Evolutionary conservation across 2,797 vertebrate genomes (phyloP).

Genomic region (Triplophysa yarkandensis): DNA sequence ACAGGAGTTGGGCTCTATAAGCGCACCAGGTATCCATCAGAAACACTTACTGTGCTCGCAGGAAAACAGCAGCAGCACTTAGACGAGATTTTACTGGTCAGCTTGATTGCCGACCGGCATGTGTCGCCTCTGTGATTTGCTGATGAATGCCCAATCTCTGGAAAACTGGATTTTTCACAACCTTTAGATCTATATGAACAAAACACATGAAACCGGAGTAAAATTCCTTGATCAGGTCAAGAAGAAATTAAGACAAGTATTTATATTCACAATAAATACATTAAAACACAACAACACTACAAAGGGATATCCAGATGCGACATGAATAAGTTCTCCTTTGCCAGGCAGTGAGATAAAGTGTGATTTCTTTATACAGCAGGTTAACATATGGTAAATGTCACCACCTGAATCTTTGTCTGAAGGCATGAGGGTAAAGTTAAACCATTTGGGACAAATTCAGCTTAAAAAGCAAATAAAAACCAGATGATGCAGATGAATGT

Average conservation of each 20-base stretch:
- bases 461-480: neutral
- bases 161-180: conserved; percentile 47
- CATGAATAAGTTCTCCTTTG: neutral
- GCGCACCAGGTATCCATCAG: conserved; percentile 44
- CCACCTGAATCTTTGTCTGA: conserved; percentile 10
- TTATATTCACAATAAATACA: conserved; percentile 24
- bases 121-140: conserved; percentile 67
- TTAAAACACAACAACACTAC: neutral
- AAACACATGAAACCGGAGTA: conserved; percentile 3
- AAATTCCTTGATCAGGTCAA: neutral
- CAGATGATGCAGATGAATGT: neutral
- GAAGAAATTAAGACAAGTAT: neutral
- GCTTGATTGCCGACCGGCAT: conserved; percentile 78
- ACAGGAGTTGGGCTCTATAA: conserved; percentile 51
- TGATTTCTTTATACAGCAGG: neutral
- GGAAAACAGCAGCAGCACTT: conserved; percentile 84
- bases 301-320: neutral
- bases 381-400: conserved; percentile 23
- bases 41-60: conserved; percentile 87
- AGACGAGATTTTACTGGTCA: conserved; percentile 81
- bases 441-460: neutral
- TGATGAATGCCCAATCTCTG: conserved; percentile 49
- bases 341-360: conserved; percentile 9
- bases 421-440: neutral
- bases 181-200: conserved; percentile 46